A percentile compares a stretch with the other conserved stretches of the same genome.
phyloP scores from a whole-genome alignment of 1,140 invertebrate genomes.

The Drosophila varians region DNA sequence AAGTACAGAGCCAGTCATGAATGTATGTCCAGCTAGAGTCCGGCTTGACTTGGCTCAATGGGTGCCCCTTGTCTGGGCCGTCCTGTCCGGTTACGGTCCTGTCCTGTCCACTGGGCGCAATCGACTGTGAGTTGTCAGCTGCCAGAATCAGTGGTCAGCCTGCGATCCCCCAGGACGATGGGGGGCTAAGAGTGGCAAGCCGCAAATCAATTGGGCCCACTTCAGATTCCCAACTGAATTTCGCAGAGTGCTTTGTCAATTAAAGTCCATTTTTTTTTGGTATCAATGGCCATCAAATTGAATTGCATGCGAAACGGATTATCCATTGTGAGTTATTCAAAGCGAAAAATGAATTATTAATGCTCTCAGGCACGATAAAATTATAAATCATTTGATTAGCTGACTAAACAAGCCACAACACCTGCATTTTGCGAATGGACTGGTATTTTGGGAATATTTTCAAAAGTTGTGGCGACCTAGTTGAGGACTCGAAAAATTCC shows the following conservation, averaged over 20 bases:
- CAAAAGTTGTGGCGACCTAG: conserved; percentile 11
- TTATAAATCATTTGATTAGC: conserved; percentile 32
- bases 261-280: conserved; percentile 3
- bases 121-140: conserved; percentile 62
- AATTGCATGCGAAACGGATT: conserved; percentile 33
- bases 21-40: conserved; percentile 29
- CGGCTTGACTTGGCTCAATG: conserved; percentile 31
- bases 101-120: conserved; percentile 49
- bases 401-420: not conserved
- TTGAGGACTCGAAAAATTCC: not conserved
- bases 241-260: conserved; percentile 30
- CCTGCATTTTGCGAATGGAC: not conserved
- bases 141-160: conserved; percentile 12
- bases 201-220: conserved; percentile 54
- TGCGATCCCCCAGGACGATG: not conserved
- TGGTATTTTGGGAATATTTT: conserved; percentile 1
- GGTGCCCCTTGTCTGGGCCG: not conserved
- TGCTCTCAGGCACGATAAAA: conserved; percentile 17
- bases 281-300: conserved; percentile 25
- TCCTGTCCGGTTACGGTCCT: conserved; percentile 28
- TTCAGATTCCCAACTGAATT: conserved; percentile 38
- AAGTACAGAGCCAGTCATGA: conserved; percentile 45
- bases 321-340: conserved; percentile 21
- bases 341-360: conserved; percentile 32
- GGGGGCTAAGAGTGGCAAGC: conserved; percentile 10